Evolutionary conservation across 2,888 invertebrate genomes (phyloP).

Genomic region (Parnassius mnemosyne): DNA sequence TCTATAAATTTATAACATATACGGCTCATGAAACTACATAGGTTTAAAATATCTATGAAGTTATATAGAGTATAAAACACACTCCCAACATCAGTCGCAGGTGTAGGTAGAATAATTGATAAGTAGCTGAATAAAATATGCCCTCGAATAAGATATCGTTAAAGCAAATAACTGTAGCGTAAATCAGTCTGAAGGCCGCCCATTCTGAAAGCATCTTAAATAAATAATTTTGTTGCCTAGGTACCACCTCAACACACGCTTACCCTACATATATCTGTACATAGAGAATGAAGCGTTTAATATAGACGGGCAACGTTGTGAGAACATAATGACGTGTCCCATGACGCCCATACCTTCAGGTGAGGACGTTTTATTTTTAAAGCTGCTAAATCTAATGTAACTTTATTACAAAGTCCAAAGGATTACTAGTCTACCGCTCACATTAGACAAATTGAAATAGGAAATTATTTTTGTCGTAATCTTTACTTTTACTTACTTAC

Average conservation of each 20-base stretch:
- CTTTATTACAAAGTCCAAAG: not conserved
- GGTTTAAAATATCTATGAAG: not conserved
- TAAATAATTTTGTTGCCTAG: constrained; percentile 50
- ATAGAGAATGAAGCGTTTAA: constrained; percentile 97
- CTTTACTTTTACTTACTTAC: no score
- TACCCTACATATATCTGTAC: constrained; percentile 94
- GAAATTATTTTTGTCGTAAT: no score
- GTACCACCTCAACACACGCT: constrained; percentile 92
- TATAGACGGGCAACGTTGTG: constrained; percentile 95
- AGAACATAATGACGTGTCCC: constrained; percentile 96
- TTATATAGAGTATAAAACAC: not conserved
- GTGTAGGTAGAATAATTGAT: constrained; percentile 18
- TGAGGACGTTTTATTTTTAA: constrained; percentile 42
- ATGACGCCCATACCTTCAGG: constrained; percentile 94
- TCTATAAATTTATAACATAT: no score
- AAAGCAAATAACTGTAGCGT: constrained; percentile 14
- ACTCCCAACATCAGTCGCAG: constrained; percentile 3
- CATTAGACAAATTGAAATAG: no score
- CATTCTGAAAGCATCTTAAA: constrained; percentile 22
- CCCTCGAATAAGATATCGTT: constrained; percentile 15
- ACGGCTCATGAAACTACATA: no score
- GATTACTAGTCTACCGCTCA: no score
- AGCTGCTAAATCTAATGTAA: not conserved
- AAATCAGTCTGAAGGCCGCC: constrained; percentile 20
- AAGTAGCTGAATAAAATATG: constrained; percentile 18